Evolutionary conservation across 2,113 vertebrate genomes (phyloP).

Genomic region (Romanogobio albipinnatus): DNA sequence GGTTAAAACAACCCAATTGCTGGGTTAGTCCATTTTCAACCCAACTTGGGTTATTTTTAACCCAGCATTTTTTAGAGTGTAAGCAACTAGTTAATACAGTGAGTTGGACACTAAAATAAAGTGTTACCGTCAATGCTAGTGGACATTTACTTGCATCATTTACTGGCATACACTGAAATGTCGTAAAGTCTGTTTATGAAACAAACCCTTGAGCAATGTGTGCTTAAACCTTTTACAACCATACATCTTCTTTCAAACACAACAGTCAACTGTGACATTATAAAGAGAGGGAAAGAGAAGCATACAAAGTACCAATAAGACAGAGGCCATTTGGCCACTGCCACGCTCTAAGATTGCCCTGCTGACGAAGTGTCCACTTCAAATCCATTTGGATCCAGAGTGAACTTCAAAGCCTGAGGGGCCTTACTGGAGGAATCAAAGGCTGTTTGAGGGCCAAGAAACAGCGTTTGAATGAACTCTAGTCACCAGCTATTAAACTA

Average conservation of each 20-base stretch:
- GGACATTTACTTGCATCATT: neutral
- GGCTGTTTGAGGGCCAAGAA: slow-evolving; percentile 26
- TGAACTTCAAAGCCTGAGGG: slow-evolving; percentile 48
- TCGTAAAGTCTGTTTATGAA: neutral
- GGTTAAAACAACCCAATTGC: no score
- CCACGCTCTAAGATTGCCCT: neutral
- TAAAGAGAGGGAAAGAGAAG: neutral
- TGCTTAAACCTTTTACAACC: neutral
- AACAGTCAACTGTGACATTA: neutral
- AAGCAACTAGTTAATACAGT: no score
- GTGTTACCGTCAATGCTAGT: neutral
- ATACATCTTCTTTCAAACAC: neutral
- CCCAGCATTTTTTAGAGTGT: no score
- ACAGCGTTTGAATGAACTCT: slow-evolving; percentile 10
- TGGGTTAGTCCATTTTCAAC: no score
- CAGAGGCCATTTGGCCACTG: slow-evolving; percentile 6
- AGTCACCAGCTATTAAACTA: slow-evolving; percentile 34
- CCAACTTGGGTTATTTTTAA: no score
- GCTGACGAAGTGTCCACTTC: slow-evolving; percentile 25
- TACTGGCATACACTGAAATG: neutral
- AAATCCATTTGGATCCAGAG: slow-evolving; percentile 45
- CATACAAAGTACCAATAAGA: slow-evolving; percentile 1
- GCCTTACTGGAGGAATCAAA: slow-evolving; percentile 34
- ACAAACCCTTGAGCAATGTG: neutral
- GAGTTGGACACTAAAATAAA: no score